phyloP scores from a whole-genome alignment of 2,113 vertebrate genomes.

The Petrocephalus zakoni region DNA sequence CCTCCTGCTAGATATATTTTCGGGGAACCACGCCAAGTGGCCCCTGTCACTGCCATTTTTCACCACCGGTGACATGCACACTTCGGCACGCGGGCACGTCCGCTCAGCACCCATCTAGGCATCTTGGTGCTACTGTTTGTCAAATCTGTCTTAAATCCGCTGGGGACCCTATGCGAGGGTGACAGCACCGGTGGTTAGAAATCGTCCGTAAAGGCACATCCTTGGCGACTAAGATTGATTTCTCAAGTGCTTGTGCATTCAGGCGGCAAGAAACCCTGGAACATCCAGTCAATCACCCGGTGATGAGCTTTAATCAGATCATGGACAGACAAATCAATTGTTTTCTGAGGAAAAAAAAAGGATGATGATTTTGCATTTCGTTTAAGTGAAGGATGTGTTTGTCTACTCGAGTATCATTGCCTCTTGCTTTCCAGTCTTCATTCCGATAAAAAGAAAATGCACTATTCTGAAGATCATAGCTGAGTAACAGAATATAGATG shows the following conservation, averaged over 20 bases:
- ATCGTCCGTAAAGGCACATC: conserved; percentile 42
- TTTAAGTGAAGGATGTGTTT: conserved; percentile 39
- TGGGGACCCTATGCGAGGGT: conserved; percentile 9
- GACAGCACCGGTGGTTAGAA: conserved; percentile 35
- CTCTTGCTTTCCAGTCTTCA: conserved; percentile 35
- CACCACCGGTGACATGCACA: conserved; percentile 1
- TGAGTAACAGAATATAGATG: conserved; percentile 51
- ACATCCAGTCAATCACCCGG: conserved; percentile 60
- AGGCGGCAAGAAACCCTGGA: conserved; percentile 41
- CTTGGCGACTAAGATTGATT: conserved; percentile 48
- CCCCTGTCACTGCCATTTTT: not conserved
- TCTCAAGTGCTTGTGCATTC: conserved; percentile 41
- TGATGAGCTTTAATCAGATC: conserved; percentile 60
- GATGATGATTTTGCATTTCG: conserved; percentile 34
- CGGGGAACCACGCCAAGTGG: not conserved
- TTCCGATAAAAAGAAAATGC: conserved; percentile 39
- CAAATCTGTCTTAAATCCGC: conserved; percentile 23
- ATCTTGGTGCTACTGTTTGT: conserved; percentile 19
- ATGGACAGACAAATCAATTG: conserved; percentile 60
- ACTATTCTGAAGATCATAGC: conserved; percentile 46
- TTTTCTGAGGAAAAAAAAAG: conserved; percentile 44
- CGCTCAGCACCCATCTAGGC: not conserved
- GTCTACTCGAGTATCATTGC: conserved; percentile 43
- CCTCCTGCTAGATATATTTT: conserved; percentile 2
- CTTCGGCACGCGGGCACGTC: not conserved